Evolutionary conservation across 2,113 vertebrate species (phyloP).

Genomic region (Catharus bicknelli): DNA sequence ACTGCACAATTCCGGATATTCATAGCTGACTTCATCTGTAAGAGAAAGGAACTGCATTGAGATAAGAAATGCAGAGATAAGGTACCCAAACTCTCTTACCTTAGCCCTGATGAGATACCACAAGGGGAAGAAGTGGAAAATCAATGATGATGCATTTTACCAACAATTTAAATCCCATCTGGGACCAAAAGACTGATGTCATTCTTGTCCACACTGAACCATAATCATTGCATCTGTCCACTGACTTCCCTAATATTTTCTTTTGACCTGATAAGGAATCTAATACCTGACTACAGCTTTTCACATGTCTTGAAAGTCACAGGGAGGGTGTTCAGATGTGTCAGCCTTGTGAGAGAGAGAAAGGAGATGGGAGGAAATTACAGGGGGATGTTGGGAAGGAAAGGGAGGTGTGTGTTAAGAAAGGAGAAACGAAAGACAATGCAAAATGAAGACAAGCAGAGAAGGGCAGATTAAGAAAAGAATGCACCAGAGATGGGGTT

Average conservation of each 20-base stretch:
- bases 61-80: conserved; percentile 21
- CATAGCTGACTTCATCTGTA: not conserved
- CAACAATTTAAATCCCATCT: conserved; percentile 14
- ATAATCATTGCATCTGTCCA: not conserved
- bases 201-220: not conserved
- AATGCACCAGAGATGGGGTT: not conserved
- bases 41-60: not conserved
- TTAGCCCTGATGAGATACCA: not conserved
- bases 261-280: conserved; percentile 29
- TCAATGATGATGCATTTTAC: not conserved
- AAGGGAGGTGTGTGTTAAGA: not conserved
- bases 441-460: not conserved
- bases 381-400: not conserved
- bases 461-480: not conserved
- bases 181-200: not conserved
- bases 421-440: rapidly evolving
- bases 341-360: not conserved
- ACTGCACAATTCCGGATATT: not conserved
- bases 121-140: not conserved
- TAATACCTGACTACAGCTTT: not conserved
- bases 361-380: conserved; percentile 26
- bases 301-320: not conserved
- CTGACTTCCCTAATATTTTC: not conserved
- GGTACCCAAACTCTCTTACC: not conserved
- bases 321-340: conserved; percentile 1